Conservation (phyloP, 2,888 invertebrate genomes). For the Sphaerophoria rueppellii region DNA sequence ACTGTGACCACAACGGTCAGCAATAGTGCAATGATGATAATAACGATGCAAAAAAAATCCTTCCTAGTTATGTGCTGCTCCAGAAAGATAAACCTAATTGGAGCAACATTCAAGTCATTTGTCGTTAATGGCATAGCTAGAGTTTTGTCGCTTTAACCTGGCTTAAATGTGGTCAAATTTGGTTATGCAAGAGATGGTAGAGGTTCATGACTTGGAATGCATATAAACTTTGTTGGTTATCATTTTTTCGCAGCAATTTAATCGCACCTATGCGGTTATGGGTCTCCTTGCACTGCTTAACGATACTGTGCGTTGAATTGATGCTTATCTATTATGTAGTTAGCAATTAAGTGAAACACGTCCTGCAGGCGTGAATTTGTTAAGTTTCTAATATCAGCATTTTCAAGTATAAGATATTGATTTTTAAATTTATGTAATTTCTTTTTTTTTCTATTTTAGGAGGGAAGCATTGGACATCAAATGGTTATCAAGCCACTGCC, state of each 20-base stretch:
- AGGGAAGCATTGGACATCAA: conserved; percentile 95
- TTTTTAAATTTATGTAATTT: not conserved
- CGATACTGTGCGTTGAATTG: conserved; percentile 21
- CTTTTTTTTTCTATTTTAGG: conserved; percentile 84
- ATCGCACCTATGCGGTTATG: conserved; percentile 13
- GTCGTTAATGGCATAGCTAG: conserved; percentile 39
- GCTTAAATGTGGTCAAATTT: conserved; percentile 28
- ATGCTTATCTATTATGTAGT: conserved; percentile 9
- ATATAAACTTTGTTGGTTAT: conserved; percentile 46
- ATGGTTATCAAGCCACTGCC: conserved; percentile 94
- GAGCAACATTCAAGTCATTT: conserved; percentile 59
- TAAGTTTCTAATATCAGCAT: not conserved
- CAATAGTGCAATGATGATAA: not conserved
- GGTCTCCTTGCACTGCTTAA: not conserved
- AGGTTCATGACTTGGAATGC: conserved; percentile 36
- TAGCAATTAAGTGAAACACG: conserved; percentile 28
- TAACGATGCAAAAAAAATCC: not conserved
- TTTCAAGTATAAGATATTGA: not conserved
- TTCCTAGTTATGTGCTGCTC: conserved; percentile 47
- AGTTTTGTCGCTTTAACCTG: conserved; percentile 5
- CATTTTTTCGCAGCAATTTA: not conserved
- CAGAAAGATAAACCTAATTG: conserved; percentile 44
- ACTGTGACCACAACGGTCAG: conserved; percentile 19
- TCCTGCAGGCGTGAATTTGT: conserved; percentile 28
- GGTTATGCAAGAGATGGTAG: conserved; percentile 58